Evolutionary conservation across 2,113 vertebrate genomes (phyloP), one percentile per base, ranked within the genome.

Genomic region (Pituophis catenifer): DNA sequence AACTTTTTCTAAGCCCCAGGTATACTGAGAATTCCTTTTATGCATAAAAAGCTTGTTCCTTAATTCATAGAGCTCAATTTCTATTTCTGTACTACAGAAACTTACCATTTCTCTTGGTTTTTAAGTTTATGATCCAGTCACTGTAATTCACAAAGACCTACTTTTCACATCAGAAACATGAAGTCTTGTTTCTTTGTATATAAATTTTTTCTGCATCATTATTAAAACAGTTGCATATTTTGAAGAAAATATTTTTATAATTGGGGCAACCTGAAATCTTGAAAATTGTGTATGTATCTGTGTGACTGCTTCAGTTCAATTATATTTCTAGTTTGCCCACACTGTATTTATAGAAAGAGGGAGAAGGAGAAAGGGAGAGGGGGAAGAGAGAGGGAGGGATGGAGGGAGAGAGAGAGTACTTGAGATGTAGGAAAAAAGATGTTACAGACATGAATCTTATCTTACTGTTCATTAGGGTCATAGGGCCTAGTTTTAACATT

Each of bases 91-190:
- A 85, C 3, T 26, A 5, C n/a, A 65, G n/a, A 5, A 59, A 11
- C 11, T 23, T 75, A 54, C 19, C 5, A 7, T 86, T 5, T 75
- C 33, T 58, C 88, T 86, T 86, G 17, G 7, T 86, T 59, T 59
- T 33, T 33, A 88, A 52, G 70, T 65, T 59, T 65, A 26, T 92
- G 86, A 86, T 90, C 23, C 13, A 85, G 75, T 38, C 58, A 26
- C 21, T 23, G 5, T 59, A 57, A n/a, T 53, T 75, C 55, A 62
- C 38, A 44, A 12, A 91, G 33, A 65, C 38, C 24, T 29, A 53
- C 26, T 75, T 95, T 95, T 33, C 89, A 1, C 92, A 75, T 57
- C 86, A 93, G 92, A 93, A 8, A 11, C 29, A 48, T 89, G 17
- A 86, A 9, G 33, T 8, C 90, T 26, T 48, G 93, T 2, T 21